phyloP scores from a whole-genome alignment of 2,888 invertebrate genomes.

The Tachina lurida region DNA sequence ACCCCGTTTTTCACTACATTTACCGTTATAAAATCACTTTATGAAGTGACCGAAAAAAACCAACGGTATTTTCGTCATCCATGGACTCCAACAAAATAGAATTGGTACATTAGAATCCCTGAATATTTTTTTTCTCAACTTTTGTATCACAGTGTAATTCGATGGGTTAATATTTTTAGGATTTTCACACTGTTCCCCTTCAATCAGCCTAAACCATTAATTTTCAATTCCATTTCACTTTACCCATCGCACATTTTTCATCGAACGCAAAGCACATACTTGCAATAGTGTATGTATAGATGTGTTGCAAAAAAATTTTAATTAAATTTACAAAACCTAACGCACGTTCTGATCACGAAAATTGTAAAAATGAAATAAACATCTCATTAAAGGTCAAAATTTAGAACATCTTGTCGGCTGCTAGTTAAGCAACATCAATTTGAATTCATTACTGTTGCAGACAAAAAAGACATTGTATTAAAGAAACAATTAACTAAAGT shows the following conservation, averaged over 20 bases:
- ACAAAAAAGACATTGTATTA: constrained; percentile 54
- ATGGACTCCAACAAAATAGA: too few species aligned
- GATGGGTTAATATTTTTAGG: too few species aligned
- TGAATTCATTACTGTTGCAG: constrained; percentile 13
- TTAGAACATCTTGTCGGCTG: constrained; percentile 38
- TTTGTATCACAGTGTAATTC: too few species aligned
- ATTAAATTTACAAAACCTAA: constrained; percentile 33
- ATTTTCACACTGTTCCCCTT: not conserved
- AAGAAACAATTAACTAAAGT: constrained; percentile 60
- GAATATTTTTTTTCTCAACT: too few species aligned
- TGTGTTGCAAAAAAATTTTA: constrained; percentile 16
- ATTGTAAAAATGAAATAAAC: constrained; percentile 7
- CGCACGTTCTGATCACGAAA: constrained; percentile 53
- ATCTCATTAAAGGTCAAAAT: constrained; percentile 64
- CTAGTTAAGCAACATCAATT: constrained; percentile 23
- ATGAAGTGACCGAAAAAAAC: too few species aligned
- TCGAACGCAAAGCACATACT: constrained; percentile 27
- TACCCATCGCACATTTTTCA: constrained; percentile 59
- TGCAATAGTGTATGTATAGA: constrained; percentile 16
- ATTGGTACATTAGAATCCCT: too few species aligned
- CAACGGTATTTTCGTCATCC: too few species aligned
- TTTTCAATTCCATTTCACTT: not conserved
- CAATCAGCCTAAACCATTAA: constrained; percentile 11
- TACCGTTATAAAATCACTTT: too few species aligned
- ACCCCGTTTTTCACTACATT: too few species aligned